These are phyloP conservation scores for Kryphioiulus occultus DNA, from an alignment of 2,888 invertebrate species.

Conservation along the genomic window DNA sequence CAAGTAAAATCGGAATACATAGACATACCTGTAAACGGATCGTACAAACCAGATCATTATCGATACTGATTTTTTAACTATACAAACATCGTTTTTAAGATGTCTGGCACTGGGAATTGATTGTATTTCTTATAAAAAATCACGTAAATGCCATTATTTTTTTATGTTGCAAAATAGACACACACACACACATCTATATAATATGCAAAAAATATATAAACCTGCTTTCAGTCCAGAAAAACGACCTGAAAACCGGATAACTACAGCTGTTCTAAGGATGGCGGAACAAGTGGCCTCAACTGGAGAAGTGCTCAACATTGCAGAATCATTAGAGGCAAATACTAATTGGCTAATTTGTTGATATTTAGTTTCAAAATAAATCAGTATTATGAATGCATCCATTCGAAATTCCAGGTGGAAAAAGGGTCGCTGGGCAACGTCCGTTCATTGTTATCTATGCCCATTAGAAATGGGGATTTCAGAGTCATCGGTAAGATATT, in stretches of 20 bases:
- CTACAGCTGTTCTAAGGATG: conserved; percentile 58
- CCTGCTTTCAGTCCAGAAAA: conserved; percentile 51
- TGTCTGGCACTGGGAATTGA: no score
- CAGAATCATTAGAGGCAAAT: conserved; percentile 62
- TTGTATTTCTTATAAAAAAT: no score
- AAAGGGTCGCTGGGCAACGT: conserved; percentile 62
- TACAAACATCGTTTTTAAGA: no score
- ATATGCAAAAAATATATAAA: background rate
- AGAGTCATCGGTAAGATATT: conserved; percentile 65
- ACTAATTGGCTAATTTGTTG: background rate
- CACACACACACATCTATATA: no score
- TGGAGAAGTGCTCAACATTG: conserved; percentile 66
- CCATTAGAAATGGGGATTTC: conserved; percentile 64
- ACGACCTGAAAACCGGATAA: conserved; percentile 53
- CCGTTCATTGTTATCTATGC: conserved; percentile 65
- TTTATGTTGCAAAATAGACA: no score
- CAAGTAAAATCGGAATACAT: no score
- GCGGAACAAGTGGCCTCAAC: conserved; percentile 66
- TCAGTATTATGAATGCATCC: background rate
- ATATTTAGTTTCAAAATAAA: background rate
- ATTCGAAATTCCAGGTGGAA: conserved; percentile 58
- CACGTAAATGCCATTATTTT: no score
- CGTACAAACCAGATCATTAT: no score
- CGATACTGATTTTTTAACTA: no score
- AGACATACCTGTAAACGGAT: no score